Evolutionary conservation across 1,140 invertebrate genomes (phyloP), one percentile per base, ranked within the genome.

Genomic region (Dryas iulia): DNA sequence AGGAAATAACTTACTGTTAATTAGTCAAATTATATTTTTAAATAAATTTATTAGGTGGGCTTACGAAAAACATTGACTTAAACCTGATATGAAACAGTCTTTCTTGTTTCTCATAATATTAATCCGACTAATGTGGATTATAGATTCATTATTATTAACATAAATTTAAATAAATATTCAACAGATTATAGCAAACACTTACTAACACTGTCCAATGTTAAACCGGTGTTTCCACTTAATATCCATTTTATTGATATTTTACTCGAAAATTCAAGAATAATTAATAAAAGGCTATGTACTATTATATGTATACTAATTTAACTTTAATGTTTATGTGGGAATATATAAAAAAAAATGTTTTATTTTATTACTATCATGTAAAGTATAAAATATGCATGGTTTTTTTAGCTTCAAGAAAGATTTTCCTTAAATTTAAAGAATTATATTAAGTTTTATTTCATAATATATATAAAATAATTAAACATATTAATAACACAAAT

Each of bases 151-250:
- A 7, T 21, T 6, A 59, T 59, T 59, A 59, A 24, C 58, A 59
- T 59, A 59, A 59, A 59, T 59, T 59, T 59, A 39, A 59, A 59
- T 59, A 59, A n/a, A 24, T 39, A 59, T 30, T 25, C 31, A n/a
- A 14, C 33, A n/a, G 33, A 14, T 35, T 35, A 14, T 35, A 33
- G 12, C 31, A 14, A 35, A n/a, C n/a, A 2, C 39, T 47, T 47
- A 47, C 14, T 47, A 47, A 35, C 33, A 35, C 12, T n/a, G n/a
- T 14, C 4, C 0, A 12, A n/a, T n/a, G 4, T 35, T 35, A 14
- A 35, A 47, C 39, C 2, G 14, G 18, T 47, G 14, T 21, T 18
- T 47, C 39, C 39, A 47, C 39, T 47, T 47, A 47, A 47, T 47
- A 47, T 18, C 6, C 18, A 47, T 47, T 47, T 47, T 47, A 21